phyloP scores from a whole-genome alignment of 2,113 vertebrate genomes.

The Prunella fulvescens region DNA sequence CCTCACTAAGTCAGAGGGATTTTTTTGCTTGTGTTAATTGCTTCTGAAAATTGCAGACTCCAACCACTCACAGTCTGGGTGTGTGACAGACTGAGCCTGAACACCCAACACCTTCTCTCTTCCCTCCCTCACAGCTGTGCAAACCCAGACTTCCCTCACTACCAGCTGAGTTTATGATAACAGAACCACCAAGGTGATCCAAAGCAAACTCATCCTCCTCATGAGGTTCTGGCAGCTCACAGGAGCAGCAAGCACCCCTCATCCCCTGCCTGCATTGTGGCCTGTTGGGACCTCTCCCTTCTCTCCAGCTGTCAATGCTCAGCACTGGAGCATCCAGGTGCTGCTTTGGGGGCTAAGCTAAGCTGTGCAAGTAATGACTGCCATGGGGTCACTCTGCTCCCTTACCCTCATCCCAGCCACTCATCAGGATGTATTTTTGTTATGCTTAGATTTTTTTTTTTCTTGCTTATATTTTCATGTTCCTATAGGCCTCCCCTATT shows the following conservation, averaged over 20 bases:
- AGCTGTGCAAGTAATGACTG: neutral
- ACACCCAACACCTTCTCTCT: neutral
- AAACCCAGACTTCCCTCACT: neutral
- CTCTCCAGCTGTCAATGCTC: neutral
- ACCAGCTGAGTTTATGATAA: neutral
- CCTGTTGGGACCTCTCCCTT: neutral
- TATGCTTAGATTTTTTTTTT: neutral
- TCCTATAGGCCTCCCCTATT: neutral
- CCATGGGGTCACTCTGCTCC: neutral
- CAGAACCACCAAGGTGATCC: fast-evolving
- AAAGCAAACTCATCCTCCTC: neutral
- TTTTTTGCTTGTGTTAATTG: neutral
- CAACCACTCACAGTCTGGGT: neutral
- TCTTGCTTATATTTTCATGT: neutral
- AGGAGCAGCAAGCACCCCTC: neutral
- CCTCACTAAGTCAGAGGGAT: neutral
- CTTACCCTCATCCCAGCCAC: neutral
- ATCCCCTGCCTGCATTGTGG: fast-evolving
- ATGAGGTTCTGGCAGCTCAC: neutral
- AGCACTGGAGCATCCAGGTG: neutral
- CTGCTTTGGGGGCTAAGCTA: fast-evolving
- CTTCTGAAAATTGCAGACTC: neutral
- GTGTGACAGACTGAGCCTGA: neutral
- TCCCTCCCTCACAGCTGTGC: neutral
- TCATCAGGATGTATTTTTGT: neutral